These are phyloP conservation scores for Cyanoramphus novaezelandiae DNA, from an alignment of 2,113 vertebrate species.

Conservation along the genomic window DNA sequence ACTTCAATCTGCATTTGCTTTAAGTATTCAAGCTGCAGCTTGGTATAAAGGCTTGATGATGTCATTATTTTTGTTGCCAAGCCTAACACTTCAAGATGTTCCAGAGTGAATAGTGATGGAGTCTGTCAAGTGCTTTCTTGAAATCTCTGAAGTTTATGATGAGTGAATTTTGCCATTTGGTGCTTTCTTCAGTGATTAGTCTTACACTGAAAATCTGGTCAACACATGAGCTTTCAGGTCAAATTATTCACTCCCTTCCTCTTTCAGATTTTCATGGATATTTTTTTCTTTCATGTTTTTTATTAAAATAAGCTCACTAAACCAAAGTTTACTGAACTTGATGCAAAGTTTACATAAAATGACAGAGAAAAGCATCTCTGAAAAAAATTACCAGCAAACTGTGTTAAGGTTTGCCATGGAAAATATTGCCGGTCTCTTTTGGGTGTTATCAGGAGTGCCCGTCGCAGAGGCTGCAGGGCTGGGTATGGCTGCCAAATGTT, in stretches of 20 bases:
- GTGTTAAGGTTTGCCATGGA: not conserved
- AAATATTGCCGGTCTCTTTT: not conserved
- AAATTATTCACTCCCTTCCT: not conserved
- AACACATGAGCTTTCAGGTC: conserved; percentile 54
- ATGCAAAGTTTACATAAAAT: not conserved
- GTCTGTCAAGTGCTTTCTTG: conserved; percentile 45
- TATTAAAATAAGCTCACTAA: not conserved
- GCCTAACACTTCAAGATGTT: conserved; percentile 54
- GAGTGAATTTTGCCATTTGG: conserved; percentile 42
- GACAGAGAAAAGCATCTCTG: not conserved
- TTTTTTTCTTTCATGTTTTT: not conserved
- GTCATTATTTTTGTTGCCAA: conserved; percentile 60
- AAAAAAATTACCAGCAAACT: not conserved
- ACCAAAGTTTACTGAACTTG: not conserved
- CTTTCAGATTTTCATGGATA: not conserved
- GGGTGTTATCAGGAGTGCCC: not conserved
- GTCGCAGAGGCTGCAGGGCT: not conserved
- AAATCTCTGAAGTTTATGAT: conserved; percentile 64
- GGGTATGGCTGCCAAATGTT: not conserved
- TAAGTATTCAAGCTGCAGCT: conserved; percentile 40
- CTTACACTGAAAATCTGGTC: conserved; percentile 52
- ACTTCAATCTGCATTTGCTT: conserved; percentile 5
- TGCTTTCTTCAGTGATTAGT: conserved; percentile 39
- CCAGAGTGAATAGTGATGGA: conserved; percentile 52
- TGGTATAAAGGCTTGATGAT: conserved; percentile 43